Conservation (phyloP, 1,140 invertebrate species). For the Zaprionus vittiger region DNA sequence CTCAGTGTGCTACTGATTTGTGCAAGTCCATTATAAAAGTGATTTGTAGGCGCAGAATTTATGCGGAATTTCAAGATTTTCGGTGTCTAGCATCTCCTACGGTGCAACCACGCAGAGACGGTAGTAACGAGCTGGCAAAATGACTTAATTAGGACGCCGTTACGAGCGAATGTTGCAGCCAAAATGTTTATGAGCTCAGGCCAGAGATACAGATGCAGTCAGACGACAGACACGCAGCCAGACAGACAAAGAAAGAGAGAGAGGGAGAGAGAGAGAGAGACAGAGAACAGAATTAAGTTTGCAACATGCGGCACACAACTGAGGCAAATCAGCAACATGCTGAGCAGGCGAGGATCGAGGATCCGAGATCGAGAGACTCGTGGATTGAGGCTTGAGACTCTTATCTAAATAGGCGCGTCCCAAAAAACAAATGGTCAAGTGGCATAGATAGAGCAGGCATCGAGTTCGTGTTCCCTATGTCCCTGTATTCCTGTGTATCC, state of each 20-base stretch:
- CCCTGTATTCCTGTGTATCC: neutral
- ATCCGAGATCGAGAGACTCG: slow-evolving; percentile 7
- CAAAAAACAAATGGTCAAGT: slow-evolving; percentile 79
- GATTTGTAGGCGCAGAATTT: slow-evolving; percentile 74
- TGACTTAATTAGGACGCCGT: slow-evolving; percentile 72
- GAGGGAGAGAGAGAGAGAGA: neutral
- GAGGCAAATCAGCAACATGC: slow-evolving; percentile 35
- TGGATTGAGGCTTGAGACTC: slow-evolving; percentile 17
- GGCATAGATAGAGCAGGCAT: slow-evolving; percentile 51
- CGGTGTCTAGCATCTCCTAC: slow-evolving; percentile 35
- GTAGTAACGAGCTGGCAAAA: slow-evolving; percentile 77
- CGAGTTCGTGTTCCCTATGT: neutral
- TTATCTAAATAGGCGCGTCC: slow-evolving; percentile 82
- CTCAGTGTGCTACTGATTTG: slow-evolving; percentile 16
- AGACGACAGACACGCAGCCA: slow-evolving; percentile 1
- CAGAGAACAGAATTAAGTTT: slow-evolving; percentile 39
- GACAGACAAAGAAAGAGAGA: neutral
- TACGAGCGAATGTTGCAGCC: slow-evolving; percentile 21
- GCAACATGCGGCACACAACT: slow-evolving; percentile 38
- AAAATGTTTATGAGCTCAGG: slow-evolving; percentile 58
- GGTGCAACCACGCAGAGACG: neutral
- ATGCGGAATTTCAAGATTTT: slow-evolving; percentile 52
- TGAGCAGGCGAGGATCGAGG: slow-evolving; percentile 15
- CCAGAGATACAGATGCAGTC: slow-evolving; percentile 11
- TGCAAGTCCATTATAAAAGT: slow-evolving; percentile 70